Evolutionary conservation across 2,888 invertebrate species (phyloP).

Genomic region (Lithophane socia): DNA sequence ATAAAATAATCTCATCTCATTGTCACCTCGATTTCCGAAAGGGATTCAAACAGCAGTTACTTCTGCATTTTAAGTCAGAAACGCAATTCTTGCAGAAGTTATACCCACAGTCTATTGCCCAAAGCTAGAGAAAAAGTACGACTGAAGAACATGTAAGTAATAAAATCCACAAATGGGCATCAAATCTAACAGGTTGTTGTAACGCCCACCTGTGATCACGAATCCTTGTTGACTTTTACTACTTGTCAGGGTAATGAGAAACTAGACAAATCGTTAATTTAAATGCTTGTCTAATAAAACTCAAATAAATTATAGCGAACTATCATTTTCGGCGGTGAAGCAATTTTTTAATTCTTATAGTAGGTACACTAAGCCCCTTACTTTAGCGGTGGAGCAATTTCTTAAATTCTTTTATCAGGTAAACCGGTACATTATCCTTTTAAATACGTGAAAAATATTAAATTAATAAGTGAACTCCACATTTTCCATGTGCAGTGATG

Average conservation of each 20-base stretch:
- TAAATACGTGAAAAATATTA: too few relatives aligned
- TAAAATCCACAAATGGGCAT: constrained; percentile 39
- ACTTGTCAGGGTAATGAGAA: constrained; percentile 33
- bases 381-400: too few relatives aligned
- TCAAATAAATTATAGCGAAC: constrained; percentile 23
- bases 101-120: neutral
- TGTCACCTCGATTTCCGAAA: neutral
- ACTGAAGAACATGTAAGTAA: constrained; percentile 13
- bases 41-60: neutral
- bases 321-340: constrained; percentile 10
- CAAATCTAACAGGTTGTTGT: constrained; percentile 36
- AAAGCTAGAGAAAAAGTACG: constrained; percentile 21
- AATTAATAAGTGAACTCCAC: too few relatives aligned
- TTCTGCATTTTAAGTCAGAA: neutral
- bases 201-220: constrained; percentile 31
- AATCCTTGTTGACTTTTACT: constrained; percentile 42
- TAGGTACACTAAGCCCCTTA: too few relatives aligned
- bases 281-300: constrained; percentile 31
- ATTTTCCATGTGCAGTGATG: too few relatives aligned
- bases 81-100: neutral
- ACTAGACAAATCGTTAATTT: constrained; percentile 41
- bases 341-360: neutral
- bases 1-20: too few relatives aligned
- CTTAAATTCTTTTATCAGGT: too few relatives aligned
- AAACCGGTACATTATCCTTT: too few relatives aligned